These are phyloP conservation scores for Eupristina koningsbergeri DNA, from an alignment of 1,140 invertebrate species.

Conservation along the genomic window DNA sequence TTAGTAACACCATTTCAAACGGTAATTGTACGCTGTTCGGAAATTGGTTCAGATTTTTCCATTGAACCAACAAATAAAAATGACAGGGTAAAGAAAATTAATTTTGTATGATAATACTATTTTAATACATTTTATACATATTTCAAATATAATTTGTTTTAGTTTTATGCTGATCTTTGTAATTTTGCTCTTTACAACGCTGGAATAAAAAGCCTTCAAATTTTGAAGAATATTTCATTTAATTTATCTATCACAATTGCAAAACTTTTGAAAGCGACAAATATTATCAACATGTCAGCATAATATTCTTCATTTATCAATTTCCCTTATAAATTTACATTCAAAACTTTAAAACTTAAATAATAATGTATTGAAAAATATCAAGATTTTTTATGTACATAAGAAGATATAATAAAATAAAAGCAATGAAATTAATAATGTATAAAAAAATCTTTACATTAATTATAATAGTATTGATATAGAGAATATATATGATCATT, in stretches of 20 bases:
- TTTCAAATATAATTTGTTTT: slow-evolving; percentile 56
- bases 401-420: no score
- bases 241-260: slow-evolving; percentile 66
- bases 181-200: slow-evolving; percentile 72
- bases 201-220: slow-evolving; percentile 66
- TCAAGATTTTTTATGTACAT: no score
- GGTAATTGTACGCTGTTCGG: slow-evolving; percentile 79
- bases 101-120: not conserved
- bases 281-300: slow-evolving; percentile 69
- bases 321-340: not conserved
- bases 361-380: slow-evolving; percentile 4
- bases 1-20: slow-evolving; percentile 78
- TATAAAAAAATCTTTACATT: no score
- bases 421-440: no score
- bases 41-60: slow-evolving; percentile 79
- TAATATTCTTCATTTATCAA: slow-evolving; percentile 51
- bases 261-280: slow-evolving; percentile 66
- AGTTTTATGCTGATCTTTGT: slow-evolving; percentile 82
- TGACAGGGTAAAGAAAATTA: slow-evolving; percentile 64
- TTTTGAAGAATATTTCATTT: slow-evolving; percentile 65
- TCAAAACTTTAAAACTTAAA: not conserved
- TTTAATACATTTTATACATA: not conserved
- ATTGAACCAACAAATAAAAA: slow-evolving; percentile 74
- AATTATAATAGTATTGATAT: no score
- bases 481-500: no score